A percentile compares a stretch with the other conserved stretches of the same genome.
Evolutionary conservation across 37 sponge, comb jelly and placozoan species (phyloP).

Genomic region (Bolinopsis microptera): DNA sequence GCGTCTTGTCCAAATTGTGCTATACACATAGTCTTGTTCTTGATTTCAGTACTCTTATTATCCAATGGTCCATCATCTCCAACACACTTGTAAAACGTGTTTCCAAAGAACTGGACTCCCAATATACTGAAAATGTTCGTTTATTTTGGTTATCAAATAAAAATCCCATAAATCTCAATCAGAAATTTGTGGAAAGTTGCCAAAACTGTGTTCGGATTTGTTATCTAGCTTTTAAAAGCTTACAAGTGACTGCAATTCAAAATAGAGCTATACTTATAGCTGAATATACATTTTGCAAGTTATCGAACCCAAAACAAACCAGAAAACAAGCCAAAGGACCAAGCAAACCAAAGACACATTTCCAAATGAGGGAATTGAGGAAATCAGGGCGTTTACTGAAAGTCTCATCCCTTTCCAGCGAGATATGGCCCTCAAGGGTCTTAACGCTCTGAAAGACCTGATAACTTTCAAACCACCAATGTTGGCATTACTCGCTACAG

Average conservation of each 20-base stretch:
- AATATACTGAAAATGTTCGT: constrained; percentile 54
- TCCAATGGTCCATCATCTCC: constrained; percentile 35
- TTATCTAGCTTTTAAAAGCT: no score
- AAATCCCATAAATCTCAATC: no score
- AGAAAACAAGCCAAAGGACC: constrained; percentile 68
- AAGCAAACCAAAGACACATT: constrained; percentile 67
- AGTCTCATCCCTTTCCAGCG: constrained; percentile 66
- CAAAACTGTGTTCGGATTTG: no score
- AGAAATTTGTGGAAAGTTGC: no score
- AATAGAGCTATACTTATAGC: no score
- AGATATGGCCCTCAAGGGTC: constrained; percentile 68
- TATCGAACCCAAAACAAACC: no score
- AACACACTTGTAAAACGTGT: constrained; percentile 59
- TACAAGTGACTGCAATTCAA: no score
- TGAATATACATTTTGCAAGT: neutral
- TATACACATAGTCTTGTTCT: constrained; percentile 28
- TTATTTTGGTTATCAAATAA: no score
- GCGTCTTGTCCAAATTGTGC: neutral
- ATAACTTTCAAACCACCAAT: constrained; percentile 56
- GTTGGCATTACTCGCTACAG: neutral
- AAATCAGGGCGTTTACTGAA: constrained; percentile 65
- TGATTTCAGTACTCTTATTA: neutral
- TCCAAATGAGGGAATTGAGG: constrained; percentile 64
- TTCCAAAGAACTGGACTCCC: constrained; percentile 66
- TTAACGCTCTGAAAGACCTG: constrained; percentile 41